Evolutionary conservation across 1,140 invertebrate species (phyloP), one percentile per base, ranked within the genome.

Genomic region (Drosophila malerkotliana): DNA sequence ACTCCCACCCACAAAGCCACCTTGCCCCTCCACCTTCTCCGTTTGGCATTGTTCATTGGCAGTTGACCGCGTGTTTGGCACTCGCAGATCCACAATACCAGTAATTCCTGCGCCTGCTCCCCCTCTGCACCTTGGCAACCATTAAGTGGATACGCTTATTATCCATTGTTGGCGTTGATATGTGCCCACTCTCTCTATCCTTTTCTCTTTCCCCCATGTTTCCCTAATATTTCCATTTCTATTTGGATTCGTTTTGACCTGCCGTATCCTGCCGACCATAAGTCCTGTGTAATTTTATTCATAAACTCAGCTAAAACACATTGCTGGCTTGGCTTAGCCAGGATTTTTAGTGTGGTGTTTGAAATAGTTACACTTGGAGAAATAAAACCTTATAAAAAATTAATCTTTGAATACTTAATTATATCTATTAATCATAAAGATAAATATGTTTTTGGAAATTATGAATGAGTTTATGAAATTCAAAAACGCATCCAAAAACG

Each of bases 141-240:
- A 73, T 73, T 84, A 88, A 81, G 81, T 79, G 81, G 87, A 90
- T 87, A 90, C 87, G 87, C 87, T 90, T 90, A 90, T 82, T 90
- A 90, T 90, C 62, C 81, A 72, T 90, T 74, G 81, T 76, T 68
- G 72, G 62, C 68, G 76, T 71, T 87, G 82, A 90, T 90, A 80
- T 90, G 72, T 79, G 67, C 58, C 48, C 28, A 12, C 21, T 49
- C 44, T 10, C 12, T 10, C 3, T 9, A 10, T 30, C 34, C 52
- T 10, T 15, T 24, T 14, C 52, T 15, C 18, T 14, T 12, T 15
- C 15, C 28, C 60, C 18, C 0, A 18, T 21, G 21, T 44, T 21
- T 4, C 21, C 18, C 52, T 21, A 7, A 2, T 9, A 47, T 47
- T 10, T 21, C 3, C 8, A 14, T 44, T 44, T 21, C 44, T 21